Evolutionary conservation across 2,888 invertebrate species (phyloP).

Genomic region (Himalopsyche anomala): DNA sequence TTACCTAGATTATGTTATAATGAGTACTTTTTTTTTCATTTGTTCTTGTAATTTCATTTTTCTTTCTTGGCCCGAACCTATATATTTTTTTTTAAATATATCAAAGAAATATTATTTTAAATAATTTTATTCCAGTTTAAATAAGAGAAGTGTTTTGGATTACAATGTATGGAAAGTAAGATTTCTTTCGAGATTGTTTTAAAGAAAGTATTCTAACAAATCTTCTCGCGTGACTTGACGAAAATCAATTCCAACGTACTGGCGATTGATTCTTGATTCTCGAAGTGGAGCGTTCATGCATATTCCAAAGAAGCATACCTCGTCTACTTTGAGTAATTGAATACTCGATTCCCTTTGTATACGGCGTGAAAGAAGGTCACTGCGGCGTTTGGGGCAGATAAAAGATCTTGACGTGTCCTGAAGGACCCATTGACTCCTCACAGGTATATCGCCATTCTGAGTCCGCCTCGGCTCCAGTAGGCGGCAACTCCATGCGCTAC

Average conservation of each 20-base stretch:
- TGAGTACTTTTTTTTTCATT: too few relatives aligned
- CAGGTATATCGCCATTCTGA: conserved; percentile 41
- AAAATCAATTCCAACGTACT: not conserved
- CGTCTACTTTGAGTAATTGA: conserved; percentile 57
- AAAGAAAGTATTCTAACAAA: not conserved
- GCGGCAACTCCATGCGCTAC: conserved; percentile 1
- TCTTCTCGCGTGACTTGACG: conserved; percentile 10
- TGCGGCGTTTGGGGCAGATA: conserved; percentile 56
- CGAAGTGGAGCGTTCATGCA: conserved; percentile 9
- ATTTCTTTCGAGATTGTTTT: too few relatives aligned
- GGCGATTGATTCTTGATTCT: conserved; percentile 23
- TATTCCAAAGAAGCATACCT: conserved; percentile 25
- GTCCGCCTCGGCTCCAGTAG: not conserved
- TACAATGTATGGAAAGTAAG: too few relatives aligned
- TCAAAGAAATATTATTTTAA: too few relatives aligned
- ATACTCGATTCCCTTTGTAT: conserved; percentile 56
- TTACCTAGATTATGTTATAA: too few relatives aligned
- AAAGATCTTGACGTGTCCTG: conserved; percentile 55
- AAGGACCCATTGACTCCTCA: conserved; percentile 61
- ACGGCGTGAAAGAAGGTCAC: conserved; percentile 57
- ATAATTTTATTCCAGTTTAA: too few relatives aligned
- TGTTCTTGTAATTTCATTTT: too few relatives aligned
- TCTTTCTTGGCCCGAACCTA: too few relatives aligned
- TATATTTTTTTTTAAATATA: too few relatives aligned
- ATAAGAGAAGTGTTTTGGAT: too few relatives aligned